Base-by-base conservation (phyloP, 2,888 invertebrate genomes). In the Schizotus pectinicornis region DNA sequence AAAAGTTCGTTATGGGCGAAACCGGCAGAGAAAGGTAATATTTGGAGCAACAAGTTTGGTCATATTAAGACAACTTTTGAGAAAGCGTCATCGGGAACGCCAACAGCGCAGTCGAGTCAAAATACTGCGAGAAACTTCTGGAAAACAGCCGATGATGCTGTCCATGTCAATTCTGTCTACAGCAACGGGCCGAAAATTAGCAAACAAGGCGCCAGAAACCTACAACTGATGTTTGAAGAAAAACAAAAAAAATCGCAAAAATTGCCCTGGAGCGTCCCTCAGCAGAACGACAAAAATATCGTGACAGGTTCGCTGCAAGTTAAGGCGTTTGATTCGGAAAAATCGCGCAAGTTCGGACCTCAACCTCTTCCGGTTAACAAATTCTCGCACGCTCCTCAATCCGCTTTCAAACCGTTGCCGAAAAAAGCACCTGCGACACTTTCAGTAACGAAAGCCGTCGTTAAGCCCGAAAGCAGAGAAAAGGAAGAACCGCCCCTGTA, bases 31-130 rank as follows among this genome's bases (percentile, higher is more conserved):
- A 63, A 64, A 43, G 53, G 64, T 42, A 59, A 70, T 7, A 90
- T 91, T 70, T 94, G 94, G 94, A 90, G 86, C 69, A 91, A 83
- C 70, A 85, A 92, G 61, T 94, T 94, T 74, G 91, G 91, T 0
- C 89, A 90, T 68, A 89, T 94, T 33, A 93, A 92, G 77, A 89
- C 90, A 34, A 83, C 88, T 0, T 94, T 94, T 74, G 94, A 94
- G 73, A 85, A 83, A 38, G 82, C 82, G 3, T 79, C 81, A n/a
- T 82, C 53, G 1, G 56, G 56, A 50, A 53, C 48, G 81, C 63
- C 75, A 81, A 80, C 33, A 57, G 62, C 50, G 81, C 62, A n/a
- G n/a, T n/a, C 76, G 80, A 80, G 82, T 6, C 82, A 83, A 7
- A 83, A 83, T 45, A 81, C 85, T 0, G 85, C 86, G 3, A 82